Conservation (phyloP, 2,888 invertebrate species). For the Drosophila rellima region DNA sequence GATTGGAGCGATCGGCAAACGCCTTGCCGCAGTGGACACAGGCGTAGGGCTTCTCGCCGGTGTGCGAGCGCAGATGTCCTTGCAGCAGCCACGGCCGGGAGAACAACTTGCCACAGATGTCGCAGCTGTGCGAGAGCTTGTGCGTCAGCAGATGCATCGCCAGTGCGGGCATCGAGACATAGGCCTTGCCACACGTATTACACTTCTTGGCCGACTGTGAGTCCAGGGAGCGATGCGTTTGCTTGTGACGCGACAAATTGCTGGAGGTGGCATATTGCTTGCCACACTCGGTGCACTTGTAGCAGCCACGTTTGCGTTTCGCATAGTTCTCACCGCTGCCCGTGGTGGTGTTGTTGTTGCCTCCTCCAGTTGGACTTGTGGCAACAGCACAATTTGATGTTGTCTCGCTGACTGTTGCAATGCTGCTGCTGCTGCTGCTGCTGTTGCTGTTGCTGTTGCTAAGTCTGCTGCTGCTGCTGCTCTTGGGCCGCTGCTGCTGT, state of each 20-base stretch:
- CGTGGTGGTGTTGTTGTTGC: not conserved
- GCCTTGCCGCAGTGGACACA: conserved; percentile 97
- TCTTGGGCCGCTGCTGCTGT: conserved; percentile 55
- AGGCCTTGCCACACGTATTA: conserved; percentile 97
- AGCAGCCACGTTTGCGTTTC: conserved; percentile 86
- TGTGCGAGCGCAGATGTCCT: conserved; percentile 95
- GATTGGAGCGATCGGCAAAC: conserved; percentile 96
- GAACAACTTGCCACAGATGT: conserved; percentile 97
- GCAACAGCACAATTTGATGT: conserved; percentile 5
- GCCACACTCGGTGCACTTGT: conserved; percentile 94
- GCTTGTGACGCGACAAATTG: conserved; percentile 95
- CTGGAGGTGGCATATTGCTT: conserved; percentile 96
- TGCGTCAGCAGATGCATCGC: conserved; percentile 97
- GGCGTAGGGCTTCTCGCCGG: conserved; percentile 97
- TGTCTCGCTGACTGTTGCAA: conserved; percentile 10
- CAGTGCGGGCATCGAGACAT: conserved; percentile 98
- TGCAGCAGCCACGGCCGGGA: conserved; percentile 97
- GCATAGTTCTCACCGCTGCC: conserved; percentile 72
- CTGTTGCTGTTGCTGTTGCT: conserved; percentile 58
- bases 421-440: conserved; percentile 18
- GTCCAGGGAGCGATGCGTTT: conserved; percentile 96
- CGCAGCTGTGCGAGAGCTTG: conserved; percentile 96
- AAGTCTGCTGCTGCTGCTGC: conserved; percentile 13
- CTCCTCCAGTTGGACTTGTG: not conserved
- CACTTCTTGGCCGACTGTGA: conserved; percentile 98